phyloP scores from a whole-genome alignment of 2,888 invertebrate genomes.

The Eupithecia subfuscata region DNA sequence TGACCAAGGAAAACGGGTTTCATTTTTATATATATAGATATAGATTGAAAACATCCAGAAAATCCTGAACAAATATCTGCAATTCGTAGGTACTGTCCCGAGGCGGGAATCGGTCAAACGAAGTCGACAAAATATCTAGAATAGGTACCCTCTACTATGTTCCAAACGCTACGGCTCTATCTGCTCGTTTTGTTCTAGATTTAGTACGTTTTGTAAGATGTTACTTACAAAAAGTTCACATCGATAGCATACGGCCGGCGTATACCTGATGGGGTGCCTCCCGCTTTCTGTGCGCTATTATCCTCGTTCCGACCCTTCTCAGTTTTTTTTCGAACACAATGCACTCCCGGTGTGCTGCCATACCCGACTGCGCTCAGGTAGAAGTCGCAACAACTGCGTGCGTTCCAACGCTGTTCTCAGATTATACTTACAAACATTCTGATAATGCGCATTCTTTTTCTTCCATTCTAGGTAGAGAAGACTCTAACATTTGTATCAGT shows the following conservation, averaged over 20 bases:
- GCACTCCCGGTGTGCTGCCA: constrained; percentile 69
- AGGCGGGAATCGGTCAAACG: too few relatives aligned
- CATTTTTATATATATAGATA: too few relatives aligned
- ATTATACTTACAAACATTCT: constrained; percentile 58
- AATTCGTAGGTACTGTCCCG: too few relatives aligned
- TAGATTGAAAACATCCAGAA: too few relatives aligned
- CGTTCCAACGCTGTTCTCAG: constrained; percentile 59
- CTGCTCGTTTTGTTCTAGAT: constrained; percentile 30
- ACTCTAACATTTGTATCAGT: constrained; percentile 7
- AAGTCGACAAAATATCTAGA: neutral
- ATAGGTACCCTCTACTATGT: neutral
- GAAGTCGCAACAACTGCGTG: constrained; percentile 55
- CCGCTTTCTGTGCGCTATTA: constrained; percentile 62
- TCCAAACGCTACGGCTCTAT: constrained; percentile 2
- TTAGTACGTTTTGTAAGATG: constrained; percentile 10
- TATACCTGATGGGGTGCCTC: constrained; percentile 59
- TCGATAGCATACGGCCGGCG: constrained; percentile 38
- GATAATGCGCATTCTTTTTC: constrained; percentile 59
- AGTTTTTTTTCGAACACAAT: constrained; percentile 76
- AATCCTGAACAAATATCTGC: too few relatives aligned
- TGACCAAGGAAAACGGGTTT: too few relatives aligned
- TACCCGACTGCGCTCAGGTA: constrained; percentile 70
- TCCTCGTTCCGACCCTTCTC: constrained; percentile 74
- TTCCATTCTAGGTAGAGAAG: constrained; percentile 25
- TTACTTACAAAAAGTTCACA: constrained; percentile 42